Base-by-base conservation (phyloP, 2,797 vertebrate genomes). In the Taeniopygia guttata region DNA sequence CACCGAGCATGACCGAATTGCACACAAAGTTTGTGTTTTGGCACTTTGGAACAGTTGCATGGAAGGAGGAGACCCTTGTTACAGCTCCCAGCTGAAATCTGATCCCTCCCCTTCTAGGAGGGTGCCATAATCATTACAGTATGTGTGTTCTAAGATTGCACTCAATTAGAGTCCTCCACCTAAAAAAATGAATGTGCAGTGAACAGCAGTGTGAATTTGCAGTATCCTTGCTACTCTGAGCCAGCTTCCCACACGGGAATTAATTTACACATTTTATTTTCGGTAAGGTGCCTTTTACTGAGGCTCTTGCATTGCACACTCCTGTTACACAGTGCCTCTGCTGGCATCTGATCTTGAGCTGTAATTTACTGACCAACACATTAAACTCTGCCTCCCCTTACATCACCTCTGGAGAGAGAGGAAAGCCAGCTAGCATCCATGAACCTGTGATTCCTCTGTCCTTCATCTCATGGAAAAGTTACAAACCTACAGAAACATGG, bases 191-290 rank as follows among this genome's bases (percentile, higher is more conserved):
- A 66, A 26, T 2, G 20, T 64, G 62, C 73, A n/a, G 56, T 26
- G 52, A 90, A 16, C 40, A 85, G 60, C 64, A 60, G 34, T 20
- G 76, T 74, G 84, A 64, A 83, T 93, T 92, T 84, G 69, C 55
- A 46, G 56, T 42, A n/a, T 46, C 43, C 21, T 67, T 77, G 59
- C 40, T 74, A 2, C 32, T 74, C 78, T 4, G 4, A 74, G 38
- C 52, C 66, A 60, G 46, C 52, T 85, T 32, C 34, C 23, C 29
- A 21, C 42, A 3, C 0, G 21, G 78, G 87, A 91, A 20, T 91
- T 79, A 74, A 87, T 80, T 76, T 74, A 23, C 60, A 52, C 38
- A 1, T 91, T 94, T 70, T 13, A 13, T 1, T 92, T 89, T 93
- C n/a, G 11, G 12, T 16, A 22, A 82, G n/a, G 45, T 84, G 40